These are phyloP conservation scores for Micrastur ruficollis DNA, from an alignment of 2,797 vertebrate genomes.

Conservation along the genomic window DNA sequence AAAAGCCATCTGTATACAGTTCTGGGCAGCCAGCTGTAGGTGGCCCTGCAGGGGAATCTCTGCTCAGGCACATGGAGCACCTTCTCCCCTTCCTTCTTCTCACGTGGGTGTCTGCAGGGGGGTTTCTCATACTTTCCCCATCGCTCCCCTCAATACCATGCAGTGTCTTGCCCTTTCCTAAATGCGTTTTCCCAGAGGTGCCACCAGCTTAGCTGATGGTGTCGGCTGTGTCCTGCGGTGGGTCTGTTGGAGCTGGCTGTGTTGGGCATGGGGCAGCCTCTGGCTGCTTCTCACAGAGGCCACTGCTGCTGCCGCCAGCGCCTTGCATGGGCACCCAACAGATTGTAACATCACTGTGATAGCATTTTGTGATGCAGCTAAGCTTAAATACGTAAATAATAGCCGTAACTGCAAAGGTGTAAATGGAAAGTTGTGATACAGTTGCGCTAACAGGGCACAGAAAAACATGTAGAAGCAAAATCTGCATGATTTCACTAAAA, in stretches of 20 bases:
- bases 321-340: not conserved
- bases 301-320: not conserved
- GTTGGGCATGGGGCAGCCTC: not conserved
- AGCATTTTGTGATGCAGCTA: not conserved
- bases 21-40: too few relatives aligned
- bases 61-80: not conserved
- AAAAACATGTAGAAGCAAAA: not conserved
- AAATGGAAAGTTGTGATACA: not conserved
- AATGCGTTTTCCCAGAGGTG: not conserved
- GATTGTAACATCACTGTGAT: not conserved
- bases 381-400: not conserved
- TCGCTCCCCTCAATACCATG: rapidly evolving
- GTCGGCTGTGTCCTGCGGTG: not conserved
- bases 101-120: not conserved
- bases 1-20: too few relatives aligned
- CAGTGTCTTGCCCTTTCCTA: not conserved
- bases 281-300: not conserved
- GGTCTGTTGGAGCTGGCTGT: not conserved
- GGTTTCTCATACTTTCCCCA: not conserved
- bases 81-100: not conserved
- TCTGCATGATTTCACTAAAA: not conserved
- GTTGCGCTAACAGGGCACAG: not conserved
- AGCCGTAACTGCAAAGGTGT: not conserved
- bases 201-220: not conserved
- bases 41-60: too few relatives aligned